Base-by-base conservation (phyloP, 2,113 vertebrate species). In the Brachionichthys hirsutus region DNA sequence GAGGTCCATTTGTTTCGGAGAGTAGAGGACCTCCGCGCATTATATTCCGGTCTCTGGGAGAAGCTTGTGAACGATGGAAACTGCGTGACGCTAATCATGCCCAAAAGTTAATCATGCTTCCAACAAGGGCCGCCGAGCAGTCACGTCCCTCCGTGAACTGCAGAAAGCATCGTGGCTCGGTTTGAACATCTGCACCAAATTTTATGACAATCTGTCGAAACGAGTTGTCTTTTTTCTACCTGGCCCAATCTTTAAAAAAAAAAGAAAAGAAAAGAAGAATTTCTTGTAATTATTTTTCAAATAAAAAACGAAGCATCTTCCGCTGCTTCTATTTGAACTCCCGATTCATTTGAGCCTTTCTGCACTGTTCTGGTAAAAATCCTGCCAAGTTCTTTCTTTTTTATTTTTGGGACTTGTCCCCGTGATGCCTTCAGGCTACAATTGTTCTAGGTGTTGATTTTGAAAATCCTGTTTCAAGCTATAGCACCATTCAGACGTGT, bases 401-500 rank as follows among this genome's bases (percentile, higher is more conserved):
- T 30, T 30, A 2, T 57, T 57, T 40, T 35, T 47, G 20, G 35
- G 14, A 56, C 17, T 50, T 51, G 30, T 34, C 56, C 38, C 41
- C 15, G 18, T 24, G 47, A 54, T 13, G 49, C 30, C 70, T 54
- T 64, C 1, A 61, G 55, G 70, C 49, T 17, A 42, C 38, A 54
- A 17, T 65, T 16, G 24, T 57, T 63, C 22, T 12, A 24, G 24
- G 35, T 62, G 34, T 17, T 40, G 22, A 36, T 49, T n/a, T 34
- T 51, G 34, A 52, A n/a, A 34, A 15, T 35, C 16, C 3, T 41
- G 20, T 41, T 24, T 41, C 30, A 64, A 45, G n/a, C 57, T n/a
- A 36, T 9, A 53, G n/a, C n/a, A n/a, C n/a, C n/a, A n/a, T n/a
- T n/a, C n/a, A n/a, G n/a, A n/a, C n/a, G n/a, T n/a, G n/a, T n/a